These are phyloP conservation scores for Arbacia lixula DNA, from an alignment of 53 echinoderm and acorn worm species.

Conservation along the genomic window DNA sequence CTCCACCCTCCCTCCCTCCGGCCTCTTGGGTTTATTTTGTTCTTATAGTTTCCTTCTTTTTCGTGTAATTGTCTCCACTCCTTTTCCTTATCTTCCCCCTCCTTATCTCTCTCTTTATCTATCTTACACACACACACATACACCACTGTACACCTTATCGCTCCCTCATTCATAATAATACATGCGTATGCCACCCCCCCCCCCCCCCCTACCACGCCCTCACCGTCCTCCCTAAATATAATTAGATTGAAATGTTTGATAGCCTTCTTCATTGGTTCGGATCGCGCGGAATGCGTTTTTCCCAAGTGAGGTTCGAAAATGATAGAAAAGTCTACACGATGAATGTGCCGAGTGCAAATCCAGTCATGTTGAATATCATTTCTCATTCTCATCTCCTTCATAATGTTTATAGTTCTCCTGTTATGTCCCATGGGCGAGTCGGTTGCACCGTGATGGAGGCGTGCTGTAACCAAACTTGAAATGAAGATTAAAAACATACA, in stretches of 20 bases:
- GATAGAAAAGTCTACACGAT: background rate
- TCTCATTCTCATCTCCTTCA: no score
- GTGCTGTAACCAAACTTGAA: no score
- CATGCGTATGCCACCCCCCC: background rate
- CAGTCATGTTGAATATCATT: no score
- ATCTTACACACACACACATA: background rate
- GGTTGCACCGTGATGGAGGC: no score
- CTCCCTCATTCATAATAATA: background rate
- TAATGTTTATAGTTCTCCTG: no score
- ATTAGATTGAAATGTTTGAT: background rate
- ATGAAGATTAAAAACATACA: no score
- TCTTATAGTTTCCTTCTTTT: background rate
- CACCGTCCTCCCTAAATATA: background rate
- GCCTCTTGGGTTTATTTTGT: background rate
- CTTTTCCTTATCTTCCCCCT: background rate
- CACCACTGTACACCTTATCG: background rate
- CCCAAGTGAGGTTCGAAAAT: conserved; percentile 29
- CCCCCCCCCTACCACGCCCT: background rate
- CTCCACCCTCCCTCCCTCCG: background rate
- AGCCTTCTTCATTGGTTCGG: background rate
- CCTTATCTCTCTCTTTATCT: background rate
- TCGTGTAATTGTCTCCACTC: no score
- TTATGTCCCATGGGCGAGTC: no score
- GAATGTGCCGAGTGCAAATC: no score
- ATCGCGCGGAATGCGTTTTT: background rate